These are phyloP conservation scores for Tenthredo distinguenda DNA, from an alignment of 2,888 invertebrate species.

Conservation along the genomic window DNA sequence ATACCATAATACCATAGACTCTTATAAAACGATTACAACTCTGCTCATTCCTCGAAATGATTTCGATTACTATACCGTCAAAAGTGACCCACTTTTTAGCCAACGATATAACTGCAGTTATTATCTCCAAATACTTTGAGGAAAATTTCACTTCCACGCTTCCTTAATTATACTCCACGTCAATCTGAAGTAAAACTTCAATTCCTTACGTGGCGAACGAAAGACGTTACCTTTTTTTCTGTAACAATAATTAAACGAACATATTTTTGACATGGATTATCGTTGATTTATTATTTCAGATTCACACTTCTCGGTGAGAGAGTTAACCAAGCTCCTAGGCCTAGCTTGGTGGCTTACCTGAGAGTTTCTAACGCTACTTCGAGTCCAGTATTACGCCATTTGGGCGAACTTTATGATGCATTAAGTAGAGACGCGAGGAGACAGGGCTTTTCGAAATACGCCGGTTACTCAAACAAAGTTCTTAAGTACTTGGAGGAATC, in stretches of 20 bases:
- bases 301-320: conserved; percentile 72
- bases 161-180: neutral
- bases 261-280: neutral
- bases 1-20: neutral
- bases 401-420: conserved; percentile 83
- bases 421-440: conserved; percentile 85
- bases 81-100: conserved; percentile 34
- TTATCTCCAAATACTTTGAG: neutral
- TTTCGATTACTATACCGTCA: neutral
- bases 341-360: conserved; percentile 73
- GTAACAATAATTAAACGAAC: neutral
- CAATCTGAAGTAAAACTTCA: neutral
- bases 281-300: conserved; percentile 57
- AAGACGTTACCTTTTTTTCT: neutral
- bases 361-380: conserved; percentile 80
- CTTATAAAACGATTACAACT: conserved; percentile 32
- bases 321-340: conserved; percentile 72
- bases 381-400: conserved; percentile 81
- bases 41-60: neutral
- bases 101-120: neutral
- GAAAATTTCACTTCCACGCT: neutral
- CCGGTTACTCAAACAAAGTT: conserved; percentile 83
- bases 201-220: neutral
- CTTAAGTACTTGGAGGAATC: conserved; percentile 80
- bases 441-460: conserved; percentile 82